Evolutionary conservation across 2,113 vertebrate genomes (phyloP).

Genomic region (Dicerorhinus sumatrensis): DNA sequence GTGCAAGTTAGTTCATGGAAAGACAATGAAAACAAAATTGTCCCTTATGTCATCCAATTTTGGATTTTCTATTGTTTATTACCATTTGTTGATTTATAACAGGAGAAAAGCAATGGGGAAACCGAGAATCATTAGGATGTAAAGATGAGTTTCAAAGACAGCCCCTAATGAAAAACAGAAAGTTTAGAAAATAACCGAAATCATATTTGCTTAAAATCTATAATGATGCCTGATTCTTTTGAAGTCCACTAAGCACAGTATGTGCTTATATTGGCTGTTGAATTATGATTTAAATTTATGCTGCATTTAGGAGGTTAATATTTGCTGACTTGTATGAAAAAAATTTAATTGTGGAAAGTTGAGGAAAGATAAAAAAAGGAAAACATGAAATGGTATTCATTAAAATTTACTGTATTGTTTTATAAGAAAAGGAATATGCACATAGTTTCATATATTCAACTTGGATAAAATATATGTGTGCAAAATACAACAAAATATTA

Average conservation of each 20-base stretch:
- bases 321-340: slow-evolving; percentile 18
- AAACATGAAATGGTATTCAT: slow-evolving; percentile 43
- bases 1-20: slow-evolving; percentile 22
- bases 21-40: slow-evolving; percentile 59
- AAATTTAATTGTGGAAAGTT: slow-evolving; percentile 44
- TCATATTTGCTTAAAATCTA: slow-evolving; percentile 68
- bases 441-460: not conserved
- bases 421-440: not conserved
- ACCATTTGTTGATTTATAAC: slow-evolving; percentile 56
- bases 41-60: slow-evolving; percentile 63
- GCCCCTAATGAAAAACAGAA: slow-evolving; percentile 77
- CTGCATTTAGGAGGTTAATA: slow-evolving; percentile 45
- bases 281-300: slow-evolving; percentile 56
- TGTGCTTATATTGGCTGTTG: not conserved
- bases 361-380: slow-evolving; percentile 7
- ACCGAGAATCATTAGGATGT: slow-evolving; percentile 68
- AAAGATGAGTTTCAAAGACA: slow-evolving; percentile 76
- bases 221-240: slow-evolving; percentile 67
- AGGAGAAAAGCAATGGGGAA: slow-evolving; percentile 55
- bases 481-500: slow-evolving; percentile 30
- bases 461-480: not conserved
- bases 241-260: slow-evolving; percentile 54
- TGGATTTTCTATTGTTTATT: slow-evolving; percentile 67
- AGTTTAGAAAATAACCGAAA: slow-evolving; percentile 60
- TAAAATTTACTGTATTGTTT: slow-evolving; percentile 41